Percentiles rank a stretch among this genome's conserved stretches.
phyloP scores from a whole-genome alignment of 2,113 vertebrate species.

The Colistium nudipinnis region DNA sequence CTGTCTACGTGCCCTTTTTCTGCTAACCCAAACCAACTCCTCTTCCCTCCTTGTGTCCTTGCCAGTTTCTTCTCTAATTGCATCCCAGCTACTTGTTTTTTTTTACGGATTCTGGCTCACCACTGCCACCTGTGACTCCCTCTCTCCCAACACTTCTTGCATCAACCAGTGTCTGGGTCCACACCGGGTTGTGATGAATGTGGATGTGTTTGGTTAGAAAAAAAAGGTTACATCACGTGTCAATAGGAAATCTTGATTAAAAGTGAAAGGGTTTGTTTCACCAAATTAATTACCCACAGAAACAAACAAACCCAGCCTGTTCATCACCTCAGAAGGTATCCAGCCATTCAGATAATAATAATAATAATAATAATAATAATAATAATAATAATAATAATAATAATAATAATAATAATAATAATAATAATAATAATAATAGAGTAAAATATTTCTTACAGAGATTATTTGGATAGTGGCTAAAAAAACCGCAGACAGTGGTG shows the following conservation, averaged over 20 bases:
- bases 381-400: too few relatives aligned
- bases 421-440: too few relatives aligned
- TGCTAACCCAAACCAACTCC: slow-evolving; percentile 9
- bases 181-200: neutral
- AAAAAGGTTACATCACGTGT: neutral
- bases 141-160: slow-evolving; percentile 10
- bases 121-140: slow-evolving; percentile 18
- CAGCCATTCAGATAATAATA: too few relatives aligned
- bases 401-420: too few relatives aligned
- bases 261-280: too few relatives aligned
- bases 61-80: slow-evolving; percentile 26
- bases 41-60: neutral
- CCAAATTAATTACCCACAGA: too few relatives aligned
- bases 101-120: slow-evolving; percentile 40
- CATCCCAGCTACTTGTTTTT: slow-evolving; percentile 15
- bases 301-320: too few relatives aligned
- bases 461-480: too few relatives aligned
- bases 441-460: too few relatives aligned
- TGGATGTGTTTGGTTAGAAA: neutral
- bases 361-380: too few relatives aligned
- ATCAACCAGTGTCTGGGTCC: slow-evolving; percentile 5
- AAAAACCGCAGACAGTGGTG: neutral
- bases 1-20: slow-evolving; percentile 2
- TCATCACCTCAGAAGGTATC: too few relatives aligned
- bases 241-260: too few relatives aligned